Base-by-base conservation (phyloP, 2,797 vertebrate species). In the Aythya fuligula region DNA sequence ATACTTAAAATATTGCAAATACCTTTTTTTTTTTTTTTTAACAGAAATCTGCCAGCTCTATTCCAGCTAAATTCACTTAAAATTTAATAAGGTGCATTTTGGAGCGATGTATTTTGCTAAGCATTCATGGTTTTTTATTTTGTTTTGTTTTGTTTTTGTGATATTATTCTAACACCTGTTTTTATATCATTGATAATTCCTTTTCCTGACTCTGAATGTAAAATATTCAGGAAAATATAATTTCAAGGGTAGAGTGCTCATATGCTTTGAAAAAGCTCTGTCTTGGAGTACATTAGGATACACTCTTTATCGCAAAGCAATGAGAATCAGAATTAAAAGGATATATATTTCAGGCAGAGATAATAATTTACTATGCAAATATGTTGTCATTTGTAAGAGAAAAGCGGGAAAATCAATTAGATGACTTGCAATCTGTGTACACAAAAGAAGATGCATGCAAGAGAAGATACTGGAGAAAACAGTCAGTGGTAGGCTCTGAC, bases 171-270 rank as follows among this genome's bases (percentile, higher is more conserved):
- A 78, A 95, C 90, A 96, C 97, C 92, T 96, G 91, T 65, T 96
- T 97, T 95, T 92, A 87, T 96, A 97, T 97, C 75, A 53, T 74
- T 72, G 28, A 92, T 96, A 94, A 95, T 95, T 95, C 74, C 9
- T 87, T 93, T 85, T 91, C 88, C 89, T 39, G 64, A 95, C 61
- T 93, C 54, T 47, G 60, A 87, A 88, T 53, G 56, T 62, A 69
- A 94, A 93, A 95, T 86, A 83, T 57, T 94, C 57, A 82, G 79
- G 34, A 95, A 94, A 95, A 24, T 36, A 62, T 84, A 62, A 62
- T 87, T 95, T 94, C 78, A 91, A 91, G 87, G 60, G 41, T 87
- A n/a, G 6, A 6, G 21, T 58, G 43, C 80, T 56, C 47, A 41
- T 82, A 24, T 72, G 34, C 60, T 88, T 94, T 87, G 49, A 78